phyloP scores from a whole-genome alignment of 2,113 vertebrate genomes.

The Axis porcinus region DNA sequence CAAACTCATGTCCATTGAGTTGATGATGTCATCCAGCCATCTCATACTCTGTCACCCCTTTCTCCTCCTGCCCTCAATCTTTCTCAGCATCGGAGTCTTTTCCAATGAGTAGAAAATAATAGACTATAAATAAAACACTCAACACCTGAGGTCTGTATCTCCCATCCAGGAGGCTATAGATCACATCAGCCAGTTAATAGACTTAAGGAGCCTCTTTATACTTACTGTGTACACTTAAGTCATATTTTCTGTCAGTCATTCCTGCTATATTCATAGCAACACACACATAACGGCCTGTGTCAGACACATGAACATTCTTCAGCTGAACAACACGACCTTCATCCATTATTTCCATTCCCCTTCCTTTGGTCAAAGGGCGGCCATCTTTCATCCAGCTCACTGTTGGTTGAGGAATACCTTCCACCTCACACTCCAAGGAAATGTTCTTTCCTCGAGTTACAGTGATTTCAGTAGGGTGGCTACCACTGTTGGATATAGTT shows the following conservation, averaged over 20 bases:
- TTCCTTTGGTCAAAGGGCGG: conserved; percentile 74
- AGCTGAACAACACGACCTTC: conserved; percentile 86
- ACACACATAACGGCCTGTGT: conserved; percentile 93
- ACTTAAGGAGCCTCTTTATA: neutral
- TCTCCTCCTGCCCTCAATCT: neutral
- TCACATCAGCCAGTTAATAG: neutral
- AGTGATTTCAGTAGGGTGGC: conserved; percentile 73
- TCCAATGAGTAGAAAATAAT: neutral
- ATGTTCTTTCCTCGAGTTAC: conserved; percentile 84
- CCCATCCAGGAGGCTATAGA: neutral
- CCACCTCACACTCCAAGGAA: conserved; percentile 87
- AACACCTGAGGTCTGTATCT: neutral
- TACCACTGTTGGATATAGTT: conserved; percentile 80
- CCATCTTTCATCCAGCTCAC: conserved; percentile 95
- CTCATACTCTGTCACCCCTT: neutral
- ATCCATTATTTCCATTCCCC: conserved; percentile 76
- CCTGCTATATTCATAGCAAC: conserved; percentile 92
- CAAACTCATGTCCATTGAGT: neutral
- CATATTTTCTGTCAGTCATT: conserved; percentile 90
- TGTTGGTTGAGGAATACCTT: conserved; percentile 87
- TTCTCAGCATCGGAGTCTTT: neutral
- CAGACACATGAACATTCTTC: conserved; percentile 82
- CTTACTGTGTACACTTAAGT: conserved; percentile 92
- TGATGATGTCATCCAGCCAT: neutral
- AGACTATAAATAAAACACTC: neutral